Evolutionary conservation across 2,113 vertebrate species (phyloP).

Genomic region (Hyperopisus bebe): DNA sequence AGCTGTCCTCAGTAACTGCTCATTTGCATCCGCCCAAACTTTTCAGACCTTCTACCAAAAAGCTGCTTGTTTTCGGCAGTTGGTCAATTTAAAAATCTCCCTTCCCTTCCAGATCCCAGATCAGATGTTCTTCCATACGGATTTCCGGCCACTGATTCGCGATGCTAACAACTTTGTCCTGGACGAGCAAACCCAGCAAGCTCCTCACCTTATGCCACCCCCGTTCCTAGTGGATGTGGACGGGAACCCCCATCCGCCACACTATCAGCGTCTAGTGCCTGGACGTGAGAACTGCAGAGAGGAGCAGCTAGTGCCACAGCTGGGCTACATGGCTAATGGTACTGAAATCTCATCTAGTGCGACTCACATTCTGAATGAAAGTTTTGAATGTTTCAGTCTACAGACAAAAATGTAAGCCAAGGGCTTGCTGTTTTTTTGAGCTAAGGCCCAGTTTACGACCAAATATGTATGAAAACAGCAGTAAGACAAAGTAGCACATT

Average conservation of each 20-base stretch:
- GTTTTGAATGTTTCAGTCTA: neutral
- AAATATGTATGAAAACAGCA: neutral
- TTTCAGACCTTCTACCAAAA: neutral
- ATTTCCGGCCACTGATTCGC: slow-evolving; percentile 94
- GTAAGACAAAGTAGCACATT: neutral
- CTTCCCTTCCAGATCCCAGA: slow-evolving; percentile 77
- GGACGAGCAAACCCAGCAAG: slow-evolving; percentile 97
- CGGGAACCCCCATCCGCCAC: slow-evolving; percentile 89
- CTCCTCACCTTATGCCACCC: slow-evolving; percentile 96
- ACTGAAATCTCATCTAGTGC: slow-evolving; percentile 30
- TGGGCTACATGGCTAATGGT: slow-evolving; percentile 96
- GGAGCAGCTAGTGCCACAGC: slow-evolving; percentile 90
- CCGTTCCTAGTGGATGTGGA: slow-evolving; percentile 95
- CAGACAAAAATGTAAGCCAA: neutral
- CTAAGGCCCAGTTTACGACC: neutral
- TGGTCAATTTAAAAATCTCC: neutral
- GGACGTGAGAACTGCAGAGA: slow-evolving; percentile 95
- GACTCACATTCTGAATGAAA: neutral
- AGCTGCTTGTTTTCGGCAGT: neutral
- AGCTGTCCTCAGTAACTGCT: slow-evolving; percentile 12
- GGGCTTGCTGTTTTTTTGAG: neutral
- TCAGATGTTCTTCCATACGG: slow-evolving; percentile 99
- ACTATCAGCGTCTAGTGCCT: slow-evolving; percentile 87
- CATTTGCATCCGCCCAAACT: neutral
- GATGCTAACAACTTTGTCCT: slow-evolving; percentile 95